These are phyloP conservation scores for Pyrocephalus nanus DNA, from an alignment of 2,797 vertebrate species.

Conservation along the genomic window DNA sequence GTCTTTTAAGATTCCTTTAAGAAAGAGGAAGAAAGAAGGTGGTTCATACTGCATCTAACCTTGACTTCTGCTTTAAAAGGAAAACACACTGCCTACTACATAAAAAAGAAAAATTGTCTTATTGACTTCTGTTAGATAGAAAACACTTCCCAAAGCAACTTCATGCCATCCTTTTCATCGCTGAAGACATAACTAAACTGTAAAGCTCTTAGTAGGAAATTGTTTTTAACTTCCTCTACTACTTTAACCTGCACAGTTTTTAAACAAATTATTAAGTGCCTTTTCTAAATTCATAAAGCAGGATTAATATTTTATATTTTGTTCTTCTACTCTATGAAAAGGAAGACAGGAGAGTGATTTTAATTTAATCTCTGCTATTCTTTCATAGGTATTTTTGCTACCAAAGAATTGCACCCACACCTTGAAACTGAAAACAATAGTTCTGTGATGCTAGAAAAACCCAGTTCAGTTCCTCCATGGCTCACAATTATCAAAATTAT, in stretches of 20 bases:
- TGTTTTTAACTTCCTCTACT: not conserved
- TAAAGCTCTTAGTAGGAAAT: not conserved
- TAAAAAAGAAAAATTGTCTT: not conserved
- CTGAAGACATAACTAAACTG: not conserved
- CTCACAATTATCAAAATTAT: not conserved
- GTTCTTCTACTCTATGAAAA: not conserved
- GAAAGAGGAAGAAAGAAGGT: not conserved
- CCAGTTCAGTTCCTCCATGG: not conserved
- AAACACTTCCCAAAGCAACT: not conserved
- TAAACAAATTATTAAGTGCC: fast-evolving
- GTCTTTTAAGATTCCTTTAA: not conserved
- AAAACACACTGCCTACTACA: not conserved
- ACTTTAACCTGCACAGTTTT: not conserved
- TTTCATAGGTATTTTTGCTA: not conserved
- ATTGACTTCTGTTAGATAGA: not conserved
- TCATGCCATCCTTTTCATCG: not conserved
- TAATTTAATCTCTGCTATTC: not conserved
- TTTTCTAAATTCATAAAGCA: not conserved
- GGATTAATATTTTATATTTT: not conserved
- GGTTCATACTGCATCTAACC: not conserved
- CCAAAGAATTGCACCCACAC: not conserved
- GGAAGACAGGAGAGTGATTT: not conserved
- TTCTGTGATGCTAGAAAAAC: not conserved
- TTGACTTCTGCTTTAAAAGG: not conserved
- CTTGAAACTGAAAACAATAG: not conserved